Base-by-base conservation (phyloP, 2,113 vertebrate genomes). In the Malaclemys terrapin region DNA sequence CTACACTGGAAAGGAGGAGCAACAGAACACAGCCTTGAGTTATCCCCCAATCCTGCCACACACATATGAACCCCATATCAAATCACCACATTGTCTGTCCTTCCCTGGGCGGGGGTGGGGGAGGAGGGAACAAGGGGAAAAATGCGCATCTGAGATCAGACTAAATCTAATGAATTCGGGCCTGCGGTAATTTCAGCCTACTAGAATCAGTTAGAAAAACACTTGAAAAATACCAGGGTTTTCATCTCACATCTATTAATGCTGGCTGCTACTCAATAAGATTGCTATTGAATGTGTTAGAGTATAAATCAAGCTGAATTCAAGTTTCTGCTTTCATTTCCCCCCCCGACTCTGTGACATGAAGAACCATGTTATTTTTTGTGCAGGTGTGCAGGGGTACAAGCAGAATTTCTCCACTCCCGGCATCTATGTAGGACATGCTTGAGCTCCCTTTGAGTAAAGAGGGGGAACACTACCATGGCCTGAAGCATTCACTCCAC, bases 381-480 rank as follows among this genome's bases (percentile, higher is more conserved):
- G 17, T 75, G 59, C 14, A 12, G 75, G 0, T 80, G 10, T 75
- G 49, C 29, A 53, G 54, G 12, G 35, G 11, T 53, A 38, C 80
- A 82, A 56, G n/a, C 22, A 54, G 31, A 82, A 38, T 82, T 57
- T 1, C n/a, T 81, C 54, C 24, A 9, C 11, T 9, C 81, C 72
- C 84, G 5, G 5, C 47, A 84, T 80, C 57, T 78, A 80, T 81
- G 47, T 56, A 53, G 49, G 53, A 50, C 10, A 45, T 89, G 82
- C 5, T 27, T 7, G 8, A 16, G 31, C 4, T 87, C 25, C 22
- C 84, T 85, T 85, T 0, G 0, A 49, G 38, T 88, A 29, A 45
- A 85, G n/a, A 25, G 62, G 7, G 62, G 22, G n/a, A 20, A 84
- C 16, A 8, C 14, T 91, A 16, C 12, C 17, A 13, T 17, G 49